phyloP scores from a whole-genome alignment of 2,797 vertebrate genomes.

The Pampus argenteus region DNA sequence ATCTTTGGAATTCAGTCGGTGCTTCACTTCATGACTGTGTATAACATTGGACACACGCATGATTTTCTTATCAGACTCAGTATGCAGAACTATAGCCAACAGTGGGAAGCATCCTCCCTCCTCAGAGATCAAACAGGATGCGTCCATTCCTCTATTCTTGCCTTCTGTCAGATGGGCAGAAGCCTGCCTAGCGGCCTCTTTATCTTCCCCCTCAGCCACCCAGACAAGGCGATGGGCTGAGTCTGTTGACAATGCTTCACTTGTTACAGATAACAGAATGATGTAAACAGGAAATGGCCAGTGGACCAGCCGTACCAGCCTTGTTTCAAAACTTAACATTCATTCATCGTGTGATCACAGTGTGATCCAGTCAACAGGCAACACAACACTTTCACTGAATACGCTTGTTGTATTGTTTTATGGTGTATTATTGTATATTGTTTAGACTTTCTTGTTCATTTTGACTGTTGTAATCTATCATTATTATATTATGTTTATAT shows the following conservation, averaged over 20 bases:
- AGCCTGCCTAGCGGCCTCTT: conserved; percentile 52
- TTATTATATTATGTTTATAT: too few species aligned
- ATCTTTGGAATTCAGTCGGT: conserved; percentile 43
- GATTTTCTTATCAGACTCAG: conserved; percentile 60
- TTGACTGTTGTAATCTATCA: too few species aligned
- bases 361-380: conserved; percentile 8
- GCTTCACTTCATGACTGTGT: conserved; percentile 11
- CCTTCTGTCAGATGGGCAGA: conserved; percentile 60
- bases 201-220: conserved; percentile 75
- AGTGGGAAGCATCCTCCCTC: conserved; percentile 56
- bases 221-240: conserved; percentile 53
- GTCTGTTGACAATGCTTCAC: conserved; percentile 71
- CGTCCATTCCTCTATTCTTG: conserved; percentile 60
- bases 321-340: conserved; percentile 36
- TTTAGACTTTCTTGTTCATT: too few species aligned
- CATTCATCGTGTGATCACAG: conserved; percentile 19
- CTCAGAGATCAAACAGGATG: conserved; percentile 68
- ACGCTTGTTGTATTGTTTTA: too few species aligned
- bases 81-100: conserved; percentile 64
- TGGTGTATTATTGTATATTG: too few species aligned
- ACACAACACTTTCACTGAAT: neutral
- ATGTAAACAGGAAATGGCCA: conserved; percentile 68
- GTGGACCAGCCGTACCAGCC: conserved; percentile 22
- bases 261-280: conserved; percentile 75
- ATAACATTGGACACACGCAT: conserved; percentile 14